Evolutionary conservation across 2,888 invertebrate species (phyloP).

Genomic region (Dynastes hyllus): DNA sequence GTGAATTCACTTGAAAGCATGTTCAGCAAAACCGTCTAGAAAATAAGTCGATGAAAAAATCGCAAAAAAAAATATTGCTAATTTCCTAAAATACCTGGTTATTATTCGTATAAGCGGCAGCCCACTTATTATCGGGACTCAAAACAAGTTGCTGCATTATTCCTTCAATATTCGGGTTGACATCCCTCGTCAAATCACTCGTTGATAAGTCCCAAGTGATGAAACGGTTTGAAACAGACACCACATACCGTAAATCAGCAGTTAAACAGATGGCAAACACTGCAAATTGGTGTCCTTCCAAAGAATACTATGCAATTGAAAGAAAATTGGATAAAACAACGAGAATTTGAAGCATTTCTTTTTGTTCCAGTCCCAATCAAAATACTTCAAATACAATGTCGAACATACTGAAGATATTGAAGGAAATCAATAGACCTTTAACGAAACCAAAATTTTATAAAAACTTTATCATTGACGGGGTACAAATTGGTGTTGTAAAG

Average conservation of each 20-base stretch:
- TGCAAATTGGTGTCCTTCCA: slow-evolving; percentile 98
- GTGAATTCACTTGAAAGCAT: slow-evolving; percentile 95
- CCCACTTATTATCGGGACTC: slow-evolving; percentile 96
- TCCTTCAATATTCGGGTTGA: slow-evolving; percentile 95
- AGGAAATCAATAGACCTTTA: neutral
- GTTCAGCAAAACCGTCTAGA: slow-evolving; percentile 88
- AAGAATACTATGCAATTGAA: slow-evolving; percentile 80
- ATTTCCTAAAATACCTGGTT: slow-evolving; percentile 77
- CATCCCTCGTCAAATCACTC: slow-evolving; percentile 94
- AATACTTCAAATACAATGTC: neutral
- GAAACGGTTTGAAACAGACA: slow-evolving; percentile 96
- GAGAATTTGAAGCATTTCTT: neutral
- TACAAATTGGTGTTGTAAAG: neutral
- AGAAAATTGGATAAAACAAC: neutral
- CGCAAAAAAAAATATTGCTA: neutral
- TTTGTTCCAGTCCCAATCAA: slow-evolving; percentile 27
- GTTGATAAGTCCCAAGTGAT: slow-evolving; percentile 98
- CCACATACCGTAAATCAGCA: slow-evolving; percentile 92
- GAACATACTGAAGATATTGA: slow-evolving; percentile 20
- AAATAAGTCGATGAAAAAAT: neutral
- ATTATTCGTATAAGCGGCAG: slow-evolving; percentile 96
- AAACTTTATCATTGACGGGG: neutral
- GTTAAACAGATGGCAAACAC: slow-evolving; percentile 94
- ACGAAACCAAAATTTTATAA: neutral
- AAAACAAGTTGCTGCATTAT: slow-evolving; percentile 96